Percentiles rank a stretch among this genome's conserved stretches.
phyloP scores from a whole-genome alignment of 1,140 invertebrate species.

The Phymorhynchus buccinoides region DNA sequence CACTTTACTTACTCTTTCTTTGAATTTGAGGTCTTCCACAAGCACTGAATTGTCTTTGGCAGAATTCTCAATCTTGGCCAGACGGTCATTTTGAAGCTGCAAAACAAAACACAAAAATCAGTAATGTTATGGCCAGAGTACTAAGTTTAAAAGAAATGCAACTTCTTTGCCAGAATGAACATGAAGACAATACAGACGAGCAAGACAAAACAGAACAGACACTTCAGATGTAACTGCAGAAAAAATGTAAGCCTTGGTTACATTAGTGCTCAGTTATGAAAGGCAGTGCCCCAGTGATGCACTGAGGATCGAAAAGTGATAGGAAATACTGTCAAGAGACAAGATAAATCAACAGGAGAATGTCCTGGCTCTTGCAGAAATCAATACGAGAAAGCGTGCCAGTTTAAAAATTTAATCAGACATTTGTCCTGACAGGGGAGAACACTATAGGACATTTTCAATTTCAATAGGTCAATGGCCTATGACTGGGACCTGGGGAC shows the following conservation, averaged over 20 bases:
- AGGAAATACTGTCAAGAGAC: too few species aligned
- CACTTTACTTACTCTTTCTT: slow-evolving; percentile 65
- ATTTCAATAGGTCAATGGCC: too few species aligned
- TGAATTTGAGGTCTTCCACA: slow-evolving; percentile 66
- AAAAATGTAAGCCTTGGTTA: not conserved
- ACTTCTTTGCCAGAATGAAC: not conserved
- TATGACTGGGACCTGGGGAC: too few species aligned
- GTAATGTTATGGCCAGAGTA: not conserved
- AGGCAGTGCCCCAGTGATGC: too few species aligned
- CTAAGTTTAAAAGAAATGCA: not conserved
- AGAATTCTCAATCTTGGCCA: slow-evolving; percentile 63
- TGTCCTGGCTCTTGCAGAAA: too few species aligned
- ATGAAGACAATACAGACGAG: not conserved
- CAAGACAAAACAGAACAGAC: not conserved
- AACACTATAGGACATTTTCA: too few species aligned
- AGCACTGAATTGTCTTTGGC: slow-evolving; percentile 64
- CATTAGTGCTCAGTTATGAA: too few species aligned
- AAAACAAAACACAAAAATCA: not conserved
- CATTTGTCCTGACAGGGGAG: too few species aligned
- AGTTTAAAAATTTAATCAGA: too few species aligned
- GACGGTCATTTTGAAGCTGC: slow-evolving; percentile 64
- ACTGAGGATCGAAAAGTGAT: too few species aligned
- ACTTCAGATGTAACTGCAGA: not conserved
- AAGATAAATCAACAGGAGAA: too few species aligned
- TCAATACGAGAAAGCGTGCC: too few species aligned